These are phyloP conservation scores for Coelinius sp. DNA, from an alignment of 2,888 invertebrate genomes.

Conservation along the genomic window DNA sequence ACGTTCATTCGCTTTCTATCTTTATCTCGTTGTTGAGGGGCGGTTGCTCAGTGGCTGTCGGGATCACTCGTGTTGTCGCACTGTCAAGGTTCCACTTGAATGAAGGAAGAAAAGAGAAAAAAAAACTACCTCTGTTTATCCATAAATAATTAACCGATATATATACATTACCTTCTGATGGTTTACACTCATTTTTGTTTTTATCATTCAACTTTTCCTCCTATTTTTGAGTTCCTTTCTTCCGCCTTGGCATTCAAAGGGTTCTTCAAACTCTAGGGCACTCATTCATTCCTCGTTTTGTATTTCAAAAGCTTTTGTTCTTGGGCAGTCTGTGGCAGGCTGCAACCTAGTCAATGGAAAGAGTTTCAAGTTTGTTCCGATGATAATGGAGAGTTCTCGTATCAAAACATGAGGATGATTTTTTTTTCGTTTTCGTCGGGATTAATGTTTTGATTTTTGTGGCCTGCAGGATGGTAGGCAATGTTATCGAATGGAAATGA, in stretches of 20 bases:
- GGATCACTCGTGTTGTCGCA: background rate
- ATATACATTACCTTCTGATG: slow-evolving; percentile 1
- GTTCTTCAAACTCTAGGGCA: slow-evolving; percentile 14
- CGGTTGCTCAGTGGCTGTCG: background rate
- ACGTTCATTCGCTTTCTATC: slow-evolving; percentile 19
- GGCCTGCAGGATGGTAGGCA: background rate
- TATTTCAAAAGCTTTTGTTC: slow-evolving; percentile 24
- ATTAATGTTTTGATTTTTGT: background rate
- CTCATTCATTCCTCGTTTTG: slow-evolving; percentile 2
- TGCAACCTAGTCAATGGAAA: slow-evolving; percentile 6
- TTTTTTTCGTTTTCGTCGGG: background rate
- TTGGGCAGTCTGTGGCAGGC: slow-evolving; percentile 30
- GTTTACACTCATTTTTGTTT: slow-evolving; percentile 6
- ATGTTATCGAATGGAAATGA: background rate
- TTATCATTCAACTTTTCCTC: background rate
- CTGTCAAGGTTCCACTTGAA: slow-evolving; percentile 21
- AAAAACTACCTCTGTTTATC: background rate
- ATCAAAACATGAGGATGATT: slow-evolving; percentile 6
- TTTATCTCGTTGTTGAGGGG: slow-evolving; percentile 20
- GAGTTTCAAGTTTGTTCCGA: slow-evolving; percentile 20
- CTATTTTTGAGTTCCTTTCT: background rate
- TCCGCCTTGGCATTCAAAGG: slow-evolving; percentile 32
- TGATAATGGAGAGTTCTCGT: slow-evolving; percentile 17
- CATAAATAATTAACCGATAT: slow-evolving; percentile 14
- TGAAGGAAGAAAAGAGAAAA: slow-evolving; percentile 5